These are phyloP conservation scores for Heliothis virescens DNA, from an alignment of 1,140 invertebrate genomes.

Conservation along the genomic window DNA sequence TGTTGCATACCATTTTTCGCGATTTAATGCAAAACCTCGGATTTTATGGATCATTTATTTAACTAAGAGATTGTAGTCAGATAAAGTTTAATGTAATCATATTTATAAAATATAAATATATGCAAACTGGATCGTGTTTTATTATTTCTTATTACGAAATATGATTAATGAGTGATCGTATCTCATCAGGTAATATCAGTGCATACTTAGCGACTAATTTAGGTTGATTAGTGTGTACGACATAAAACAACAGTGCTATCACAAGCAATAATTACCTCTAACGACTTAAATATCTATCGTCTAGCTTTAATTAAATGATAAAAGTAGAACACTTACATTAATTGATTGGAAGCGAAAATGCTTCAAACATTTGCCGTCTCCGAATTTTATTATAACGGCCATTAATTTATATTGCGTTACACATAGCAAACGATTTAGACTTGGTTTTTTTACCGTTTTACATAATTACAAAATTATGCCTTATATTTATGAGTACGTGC, in stretches of 20 bases:
- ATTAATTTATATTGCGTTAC: slow-evolving; percentile 82
- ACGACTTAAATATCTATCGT: slow-evolving; percentile 43
- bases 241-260: not conserved
- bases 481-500: slow-evolving; percentile 71
- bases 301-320: slow-evolving; percentile 70
- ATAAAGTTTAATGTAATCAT: slow-evolving; percentile 18
- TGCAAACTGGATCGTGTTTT: not conserved
- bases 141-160: slow-evolving; percentile 18
- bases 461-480: slow-evolving; percentile 84
- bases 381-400: slow-evolving; percentile 76
- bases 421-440: slow-evolving; percentile 79
- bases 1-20: slow-evolving; percentile 15
- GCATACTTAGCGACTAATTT: slow-evolving; percentile 9
- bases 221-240: slow-evolving; percentile 19
- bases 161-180: slow-evolving; percentile 40
- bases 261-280: slow-evolving; percentile 25
- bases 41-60: slow-evolving; percentile 35
- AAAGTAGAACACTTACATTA: slow-evolving; percentile 72
- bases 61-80: slow-evolving; percentile 46
- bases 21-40: slow-evolving; percentile 34
- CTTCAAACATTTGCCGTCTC: slow-evolving; percentile 75
- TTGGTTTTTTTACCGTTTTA: slow-evolving; percentile 81
- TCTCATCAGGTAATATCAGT: slow-evolving; percentile 13
- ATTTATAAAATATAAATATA: not conserved
- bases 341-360: slow-evolving; percentile 70